These are phyloP conservation scores for Drosophila triauraria DNA, from an alignment of 1,140 invertebrate genomes.

Conservation along the genomic window DNA sequence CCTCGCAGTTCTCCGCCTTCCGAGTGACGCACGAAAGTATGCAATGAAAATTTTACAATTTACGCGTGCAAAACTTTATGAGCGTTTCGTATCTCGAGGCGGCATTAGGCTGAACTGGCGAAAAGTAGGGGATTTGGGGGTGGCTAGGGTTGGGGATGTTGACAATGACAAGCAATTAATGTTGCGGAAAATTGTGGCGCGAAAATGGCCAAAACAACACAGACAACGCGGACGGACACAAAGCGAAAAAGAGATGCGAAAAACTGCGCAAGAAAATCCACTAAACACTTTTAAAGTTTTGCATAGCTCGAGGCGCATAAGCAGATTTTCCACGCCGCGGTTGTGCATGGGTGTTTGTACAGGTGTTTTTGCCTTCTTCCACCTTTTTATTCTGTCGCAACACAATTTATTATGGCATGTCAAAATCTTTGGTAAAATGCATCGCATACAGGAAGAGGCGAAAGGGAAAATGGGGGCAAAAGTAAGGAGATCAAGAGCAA, in stretches of 20 bases:
- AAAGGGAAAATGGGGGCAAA: conserved; percentile 6
- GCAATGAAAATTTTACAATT: conserved; percentile 78
- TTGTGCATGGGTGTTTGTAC: conserved; percentile 53
- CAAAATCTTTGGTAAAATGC: conserved; percentile 74
- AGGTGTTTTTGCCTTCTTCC: conserved; percentile 54
- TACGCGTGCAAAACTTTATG: conserved; percentile 76
- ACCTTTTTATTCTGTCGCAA: conserved; percentile 31
- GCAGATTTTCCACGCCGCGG: conserved; percentile 25
- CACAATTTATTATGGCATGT: conserved; percentile 75
- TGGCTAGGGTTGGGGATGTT: conserved; percentile 29
- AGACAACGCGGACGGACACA: conserved; percentile 3
- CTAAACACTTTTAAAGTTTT: conserved; percentile 65
- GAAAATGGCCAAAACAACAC: conserved; percentile 54
- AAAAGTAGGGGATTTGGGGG: neutral
- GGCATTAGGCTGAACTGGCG: conserved; percentile 50
- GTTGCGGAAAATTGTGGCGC: conserved; percentile 70
- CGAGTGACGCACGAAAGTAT: conserved; percentile 66
- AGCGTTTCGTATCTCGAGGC: conserved; percentile 62
- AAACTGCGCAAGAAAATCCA: conserved; percentile 32
- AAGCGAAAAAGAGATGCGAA: neutral
- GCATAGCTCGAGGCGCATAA: conserved; percentile 49
- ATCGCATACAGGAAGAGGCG: conserved; percentile 33
- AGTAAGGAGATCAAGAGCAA: conserved; percentile 33
- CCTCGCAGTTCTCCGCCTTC: conserved; percentile 8
- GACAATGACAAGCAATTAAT: conserved; percentile 77